Base-by-base conservation (phyloP, 1,140 invertebrate species). In the Glomeris maerens region DNA sequence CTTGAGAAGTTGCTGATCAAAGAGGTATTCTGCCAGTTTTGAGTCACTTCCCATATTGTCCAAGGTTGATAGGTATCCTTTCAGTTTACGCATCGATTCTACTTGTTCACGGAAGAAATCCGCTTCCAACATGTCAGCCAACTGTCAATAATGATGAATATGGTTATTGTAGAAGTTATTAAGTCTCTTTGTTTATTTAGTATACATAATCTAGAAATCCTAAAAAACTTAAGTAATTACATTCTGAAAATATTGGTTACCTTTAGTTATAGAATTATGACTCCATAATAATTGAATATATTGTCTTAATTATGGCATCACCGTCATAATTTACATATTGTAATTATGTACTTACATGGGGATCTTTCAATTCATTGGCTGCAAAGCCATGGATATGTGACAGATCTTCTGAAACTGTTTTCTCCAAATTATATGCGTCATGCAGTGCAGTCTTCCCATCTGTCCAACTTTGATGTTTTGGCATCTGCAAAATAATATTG, bases 31-130 rank as follows among this genome's bases (percentile, higher is more conserved):
- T 17, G 49, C 39, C 5, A 50, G 4, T 7, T 50, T 45, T 40
- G 10, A 14, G 4, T 4, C 26, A 20, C 23, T 3, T 2, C 2
- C 79, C 22, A 82, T 78, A 52, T 78, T 68, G 55, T 78, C 77
- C 52, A 86, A 64, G 59, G 82, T 81, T 1, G 79, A 78, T 10
- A 84, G 72, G 56, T 78, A 74, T 62, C 81, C 77, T 2, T 75
- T 74, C 4, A 88, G 68, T 57, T 80, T 71, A 59, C 84, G 83
- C 46, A 84, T 83, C 1, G 77, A 71, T 54, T 83, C 78, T 3
- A 86, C 81, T 69, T 86, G 83, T 58, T 84, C 80, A 57, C 78
- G 73, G 26, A 86, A 60, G 57, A 75, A 84, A 59, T 82, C 73
- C 0, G 70, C 72, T 63, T 84, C 82, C 47, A 86, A 61, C 57